Base-by-base conservation (phyloP, 2,113 vertebrate species). In the Sander vitreus region DNA sequence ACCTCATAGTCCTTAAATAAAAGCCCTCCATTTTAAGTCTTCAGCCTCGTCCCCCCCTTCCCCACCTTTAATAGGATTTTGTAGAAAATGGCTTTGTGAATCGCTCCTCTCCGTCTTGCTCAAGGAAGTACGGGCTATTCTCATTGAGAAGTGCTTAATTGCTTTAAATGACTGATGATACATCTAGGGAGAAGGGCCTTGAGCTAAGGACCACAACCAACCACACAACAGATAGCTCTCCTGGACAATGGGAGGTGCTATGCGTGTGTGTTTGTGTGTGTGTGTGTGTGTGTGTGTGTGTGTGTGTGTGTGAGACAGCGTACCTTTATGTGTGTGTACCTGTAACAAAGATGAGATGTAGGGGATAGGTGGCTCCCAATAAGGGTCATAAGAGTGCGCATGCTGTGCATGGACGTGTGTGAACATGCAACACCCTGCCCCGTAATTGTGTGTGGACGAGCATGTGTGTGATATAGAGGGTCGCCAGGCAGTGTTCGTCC, bases 101-200 rank as follows among this genome's bases (percentile, higher is more conserved):
- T 95, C 90, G 87, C 91, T 92, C 83, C 92, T 93, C 92, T 95
- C 87, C 79, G 90, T 95, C 95, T 95, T 94, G 91, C 93, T 95
- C 91, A 94, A 92, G 91, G 92, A 93, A 92, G 90, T 89, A 85
- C 66, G 30, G 83, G 80, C 87, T 92, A 89, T 94, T 94, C 91
- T 93, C 92, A 94, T 93, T 95, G 93, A 93, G 93, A 93, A 95
- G 88, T 94, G 91, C 90, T 96, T 96, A 95, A 96, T 96, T 96
- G 95, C 90, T 93, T 95, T 91, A 94, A 94, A 95, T 95, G 95
- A 96, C 94, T 95, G 95, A 95, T 95, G 95, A 93, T 93, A 91
- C 89, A 93, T 92, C 69, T 85, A 45, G 74, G 78, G 79, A 91
- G 86, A 92, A 88, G 87, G 91, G 93, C 94, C 94, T 94, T 89